phyloP scores from a whole-genome alignment of 2,888 invertebrate species.

The Orchesellides sinensis region DNA sequence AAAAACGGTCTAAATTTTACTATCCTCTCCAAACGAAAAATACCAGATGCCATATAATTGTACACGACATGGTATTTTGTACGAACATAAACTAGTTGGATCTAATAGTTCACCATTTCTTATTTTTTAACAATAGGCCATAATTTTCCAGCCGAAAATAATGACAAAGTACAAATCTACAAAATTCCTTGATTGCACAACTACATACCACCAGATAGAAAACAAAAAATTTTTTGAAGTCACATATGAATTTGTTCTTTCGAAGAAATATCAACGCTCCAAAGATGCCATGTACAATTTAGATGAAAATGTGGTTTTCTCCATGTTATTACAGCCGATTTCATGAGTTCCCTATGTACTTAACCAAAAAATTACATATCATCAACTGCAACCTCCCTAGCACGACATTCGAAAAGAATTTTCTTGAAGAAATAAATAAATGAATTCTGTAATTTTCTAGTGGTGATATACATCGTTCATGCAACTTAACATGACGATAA shows the following conservation, averaged over 20 bases:
- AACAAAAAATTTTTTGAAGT: constrained; percentile 22
- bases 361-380: constrained; percentile 60
- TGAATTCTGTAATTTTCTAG: constrained; percentile 42
- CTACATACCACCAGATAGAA: background rate
- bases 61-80: constrained; percentile 34
- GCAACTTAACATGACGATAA: constrained; percentile 27
- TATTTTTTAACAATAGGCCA: constrained; percentile 45
- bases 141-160: constrained; percentile 66
- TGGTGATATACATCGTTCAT: too few species aligned
- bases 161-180: constrained; percentile 58
- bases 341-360: constrained; percentile 52
- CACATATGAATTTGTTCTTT: constrained; percentile 14
- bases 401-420: background rate
- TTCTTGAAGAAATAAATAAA: background rate
- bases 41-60: background rate
- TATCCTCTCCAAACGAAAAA: constrained; percentile 4
- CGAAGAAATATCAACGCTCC: background rate
- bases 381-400: constrained; percentile 55
- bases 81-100: background rate
- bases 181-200: constrained; percentile 36
- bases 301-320: constrained; percentile 66
- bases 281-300: constrained; percentile 45
- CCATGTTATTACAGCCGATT: constrained; percentile 61
- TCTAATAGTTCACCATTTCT: constrained; percentile 58
- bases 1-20: too few species aligned